These are phyloP conservation scores for Campylorhamphus procurvoides DNA, from an alignment of 2,113 vertebrate genomes.

Conservation along the genomic window DNA sequence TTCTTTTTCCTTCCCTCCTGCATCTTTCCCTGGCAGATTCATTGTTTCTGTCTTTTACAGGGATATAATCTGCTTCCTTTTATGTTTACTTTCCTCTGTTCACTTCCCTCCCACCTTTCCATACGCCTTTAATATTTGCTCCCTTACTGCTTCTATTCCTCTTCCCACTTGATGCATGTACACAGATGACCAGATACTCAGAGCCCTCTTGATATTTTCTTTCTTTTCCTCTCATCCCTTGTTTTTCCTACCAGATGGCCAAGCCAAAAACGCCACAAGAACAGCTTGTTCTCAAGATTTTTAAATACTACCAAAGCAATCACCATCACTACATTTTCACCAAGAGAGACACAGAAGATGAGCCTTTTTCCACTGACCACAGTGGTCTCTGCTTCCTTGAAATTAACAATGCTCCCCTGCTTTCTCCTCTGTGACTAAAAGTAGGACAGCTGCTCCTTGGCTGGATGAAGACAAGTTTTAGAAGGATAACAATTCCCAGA, in stretches of 20 bases:
- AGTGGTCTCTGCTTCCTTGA: background rate
- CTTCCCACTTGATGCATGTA: background rate
- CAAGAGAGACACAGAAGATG: background rate
- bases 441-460: background rate
- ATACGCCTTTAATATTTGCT: background rate
- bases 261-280: constrained; percentile 13
- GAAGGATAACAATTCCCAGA: background rate
- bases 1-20: background rate
- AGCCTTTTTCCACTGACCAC: background rate
- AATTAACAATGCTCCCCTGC: background rate
- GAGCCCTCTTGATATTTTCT: background rate
- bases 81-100: background rate
- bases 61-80: background rate
- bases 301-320: background rate
- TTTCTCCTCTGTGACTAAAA: background rate
- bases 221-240: background rate
- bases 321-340: background rate
- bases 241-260: constrained; percentile 17
- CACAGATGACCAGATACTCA: background rate
- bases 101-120: background rate
- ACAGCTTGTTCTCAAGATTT: background rate
- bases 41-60: background rate
- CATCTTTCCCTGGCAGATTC: background rate
- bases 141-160: background rate
- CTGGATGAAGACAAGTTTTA: background rate